Conservation (phyloP, 2,888 invertebrate genomes). For the Priapulus caudatus region DNA sequence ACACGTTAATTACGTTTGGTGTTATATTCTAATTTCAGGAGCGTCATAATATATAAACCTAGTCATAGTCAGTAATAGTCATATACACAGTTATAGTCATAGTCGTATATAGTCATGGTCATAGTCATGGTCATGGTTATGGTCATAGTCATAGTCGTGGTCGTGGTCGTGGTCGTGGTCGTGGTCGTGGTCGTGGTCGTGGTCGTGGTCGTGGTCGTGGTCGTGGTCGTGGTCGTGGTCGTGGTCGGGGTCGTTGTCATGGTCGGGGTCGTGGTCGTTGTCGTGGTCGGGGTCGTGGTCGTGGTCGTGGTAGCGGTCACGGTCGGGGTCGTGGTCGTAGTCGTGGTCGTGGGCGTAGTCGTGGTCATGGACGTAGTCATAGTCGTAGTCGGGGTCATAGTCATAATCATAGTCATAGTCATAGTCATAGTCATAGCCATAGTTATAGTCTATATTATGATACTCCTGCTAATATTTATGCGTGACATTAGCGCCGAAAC, state of each 20-base stretch:
- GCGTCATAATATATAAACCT: too few relatives aligned
- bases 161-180: not conserved
- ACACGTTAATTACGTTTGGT: too few relatives aligned
- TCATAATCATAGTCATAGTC: slow-evolving; percentile 1
- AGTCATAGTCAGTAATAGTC: too few relatives aligned
- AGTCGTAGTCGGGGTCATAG: not conserved
- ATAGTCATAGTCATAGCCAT: not conserved
- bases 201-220: not conserved
- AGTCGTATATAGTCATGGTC: slow-evolving; percentile 3
- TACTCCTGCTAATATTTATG: too few relatives aligned
- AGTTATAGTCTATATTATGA: not conserved
- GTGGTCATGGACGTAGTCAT: not conserved
- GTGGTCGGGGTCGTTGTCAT: not conserved
- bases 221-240: too few relatives aligned
- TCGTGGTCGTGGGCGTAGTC: slow-evolving; percentile 1
- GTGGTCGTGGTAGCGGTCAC: not conserved
- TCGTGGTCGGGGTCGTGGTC: not conserved
- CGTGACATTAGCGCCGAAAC: too few relatives aligned
- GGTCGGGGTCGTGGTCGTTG: not conserved
- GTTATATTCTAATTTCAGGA: too few relatives aligned
- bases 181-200: not conserved
- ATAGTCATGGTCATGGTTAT: slow-evolving; percentile 3
- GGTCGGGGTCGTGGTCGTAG: not conserved
- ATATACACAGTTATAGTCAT: slow-evolving; percentile 3
- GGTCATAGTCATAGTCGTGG: slow-evolving; percentile 3